These are phyloP conservation scores for Sminthurides aquaticus DNA, from an alignment of 2,888 invertebrate genomes.

Conservation along the genomic window DNA sequence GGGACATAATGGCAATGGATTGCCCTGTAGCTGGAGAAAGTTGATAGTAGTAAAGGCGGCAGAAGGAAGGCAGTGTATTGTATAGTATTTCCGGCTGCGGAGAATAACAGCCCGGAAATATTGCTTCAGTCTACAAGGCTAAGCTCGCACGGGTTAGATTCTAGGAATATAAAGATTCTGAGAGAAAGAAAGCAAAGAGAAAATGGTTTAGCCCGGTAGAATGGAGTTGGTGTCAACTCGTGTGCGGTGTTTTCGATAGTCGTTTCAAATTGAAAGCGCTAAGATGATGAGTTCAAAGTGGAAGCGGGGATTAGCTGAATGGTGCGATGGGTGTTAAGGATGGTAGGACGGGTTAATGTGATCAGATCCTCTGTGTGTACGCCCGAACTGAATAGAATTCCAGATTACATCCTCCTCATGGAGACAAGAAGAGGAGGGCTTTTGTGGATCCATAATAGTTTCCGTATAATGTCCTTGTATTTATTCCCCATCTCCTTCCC, in stretches of 20 bases:
- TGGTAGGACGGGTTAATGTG: constrained; percentile 22
- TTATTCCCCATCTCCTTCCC: constrained; percentile 6
- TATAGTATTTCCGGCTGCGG: too few species aligned
- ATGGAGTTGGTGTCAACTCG: not conserved
- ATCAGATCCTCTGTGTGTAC: constrained; percentile 9
- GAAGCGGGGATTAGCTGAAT: not conserved
- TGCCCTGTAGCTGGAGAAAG: not conserved
- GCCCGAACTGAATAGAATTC: constrained; percentile 18
- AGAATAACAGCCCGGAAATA: too few species aligned
- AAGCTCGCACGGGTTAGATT: too few species aligned
- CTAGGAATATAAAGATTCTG: too few species aligned
- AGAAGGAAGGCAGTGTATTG: too few species aligned
- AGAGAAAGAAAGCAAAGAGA: too few species aligned
- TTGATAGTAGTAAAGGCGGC: too few species aligned
- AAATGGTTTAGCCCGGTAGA: too few species aligned
- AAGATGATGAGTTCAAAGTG: not conserved
- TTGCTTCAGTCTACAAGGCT: too few species aligned
- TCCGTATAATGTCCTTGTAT: constrained; percentile 21
- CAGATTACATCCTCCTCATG: constrained; percentile 23
- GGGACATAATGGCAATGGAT: too few species aligned
- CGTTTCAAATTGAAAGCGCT: not conserved
- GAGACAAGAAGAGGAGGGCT: constrained; percentile 24
- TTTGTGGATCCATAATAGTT: constrained; percentile 19
- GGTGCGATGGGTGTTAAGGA: constrained; percentile 7
- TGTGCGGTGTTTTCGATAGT: not conserved